Percentiles rank a stretch among this genome's conserved stretches.
Evolutionary conservation across 1,140 invertebrate genomes (phyloP).

Genomic region (Anastatus disparis): DNA sequence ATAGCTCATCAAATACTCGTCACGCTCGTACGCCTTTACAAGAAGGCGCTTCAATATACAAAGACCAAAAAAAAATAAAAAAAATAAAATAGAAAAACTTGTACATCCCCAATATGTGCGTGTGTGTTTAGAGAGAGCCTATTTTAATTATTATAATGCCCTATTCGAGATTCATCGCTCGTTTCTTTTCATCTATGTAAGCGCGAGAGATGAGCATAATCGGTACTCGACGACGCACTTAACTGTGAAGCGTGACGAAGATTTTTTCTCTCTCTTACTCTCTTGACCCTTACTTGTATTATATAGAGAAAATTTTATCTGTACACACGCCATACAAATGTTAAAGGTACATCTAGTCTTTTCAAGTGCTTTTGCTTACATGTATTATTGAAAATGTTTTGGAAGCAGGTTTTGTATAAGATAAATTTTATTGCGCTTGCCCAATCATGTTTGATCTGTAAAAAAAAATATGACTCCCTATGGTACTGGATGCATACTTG

Average conservation of each 20-base stretch:
- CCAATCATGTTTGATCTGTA: too few relatives aligned
- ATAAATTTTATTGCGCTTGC: too few relatives aligned
- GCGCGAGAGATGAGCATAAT: slow-evolving; percentile 2
- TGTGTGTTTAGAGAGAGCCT: slow-evolving; percentile 25
- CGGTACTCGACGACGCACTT: slow-evolving; percentile 46
- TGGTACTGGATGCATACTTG: too few relatives aligned
- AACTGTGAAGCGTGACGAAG: slow-evolving; percentile 47
- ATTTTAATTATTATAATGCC: slow-evolving; percentile 44
- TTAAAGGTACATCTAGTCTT: too few relatives aligned
- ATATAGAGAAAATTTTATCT: too few relatives aligned
- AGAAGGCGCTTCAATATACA: background rate
- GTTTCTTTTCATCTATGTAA: slow-evolving; percentile 27
- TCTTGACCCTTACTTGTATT: background rate
- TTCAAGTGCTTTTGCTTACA: too few relatives aligned
- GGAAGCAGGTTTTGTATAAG: too few relatives aligned
- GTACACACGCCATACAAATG: too few relatives aligned
- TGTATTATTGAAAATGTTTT: too few relatives aligned
- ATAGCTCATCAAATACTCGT: slow-evolving; percentile 39
- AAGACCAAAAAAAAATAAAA: background rate
- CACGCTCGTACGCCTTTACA: slow-evolving; percentile 30
- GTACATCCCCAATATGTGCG: too few relatives aligned
- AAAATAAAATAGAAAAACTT: too few relatives aligned
- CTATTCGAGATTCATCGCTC: slow-evolving; percentile 23
- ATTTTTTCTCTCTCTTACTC: background rate
- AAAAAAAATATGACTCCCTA: too few relatives aligned